Evolutionary conservation across 2,888 invertebrate species (phyloP).

Genomic region (Antheraea assamensis): DNA sequence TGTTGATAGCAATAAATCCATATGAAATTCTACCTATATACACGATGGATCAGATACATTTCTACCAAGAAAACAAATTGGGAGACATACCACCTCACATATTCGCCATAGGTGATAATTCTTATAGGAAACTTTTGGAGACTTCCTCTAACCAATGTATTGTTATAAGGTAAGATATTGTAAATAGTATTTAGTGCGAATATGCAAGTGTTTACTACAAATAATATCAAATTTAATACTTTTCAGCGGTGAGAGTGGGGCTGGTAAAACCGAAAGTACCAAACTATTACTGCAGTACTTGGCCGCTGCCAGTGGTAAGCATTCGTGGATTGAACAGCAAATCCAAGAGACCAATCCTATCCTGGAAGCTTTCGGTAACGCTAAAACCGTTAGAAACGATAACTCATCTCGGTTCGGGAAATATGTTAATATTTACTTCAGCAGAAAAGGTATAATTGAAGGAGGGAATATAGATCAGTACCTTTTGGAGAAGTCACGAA

Average conservation of each 20-base stretch:
- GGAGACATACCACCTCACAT: constrained; percentile 96
- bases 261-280: constrained; percentile 98
- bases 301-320: constrained; percentile 96
- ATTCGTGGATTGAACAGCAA: constrained; percentile 98
- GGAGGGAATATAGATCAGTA: constrained; percentile 98
- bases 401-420: constrained; percentile 98
- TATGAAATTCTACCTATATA: constrained; percentile 98
- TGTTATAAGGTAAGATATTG: constrained; percentile 90
- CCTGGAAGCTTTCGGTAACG: constrained; percentile 98
- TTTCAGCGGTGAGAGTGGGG: constrained; percentile 95
- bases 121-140: constrained; percentile 91
- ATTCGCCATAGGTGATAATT: constrained; percentile 96
- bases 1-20: constrained; percentile 97
- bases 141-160: constrained; percentile 93
- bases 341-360: constrained; percentile 98
- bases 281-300: constrained; percentile 96
- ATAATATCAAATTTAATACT: neutral
- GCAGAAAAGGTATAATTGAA: constrained; percentile 91
- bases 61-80: constrained; percentile 91
- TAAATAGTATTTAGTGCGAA: neutral
- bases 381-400: constrained; percentile 97
- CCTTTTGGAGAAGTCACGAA: constrained; percentile 95
- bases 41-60: constrained; percentile 92
- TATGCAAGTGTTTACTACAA: neutral
- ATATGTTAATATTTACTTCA: constrained; percentile 96